Evolutionary conservation across 2,113 vertebrate species (phyloP), one percentile per base, ranked within the genome.

Genomic region (Indri indri): DNA sequence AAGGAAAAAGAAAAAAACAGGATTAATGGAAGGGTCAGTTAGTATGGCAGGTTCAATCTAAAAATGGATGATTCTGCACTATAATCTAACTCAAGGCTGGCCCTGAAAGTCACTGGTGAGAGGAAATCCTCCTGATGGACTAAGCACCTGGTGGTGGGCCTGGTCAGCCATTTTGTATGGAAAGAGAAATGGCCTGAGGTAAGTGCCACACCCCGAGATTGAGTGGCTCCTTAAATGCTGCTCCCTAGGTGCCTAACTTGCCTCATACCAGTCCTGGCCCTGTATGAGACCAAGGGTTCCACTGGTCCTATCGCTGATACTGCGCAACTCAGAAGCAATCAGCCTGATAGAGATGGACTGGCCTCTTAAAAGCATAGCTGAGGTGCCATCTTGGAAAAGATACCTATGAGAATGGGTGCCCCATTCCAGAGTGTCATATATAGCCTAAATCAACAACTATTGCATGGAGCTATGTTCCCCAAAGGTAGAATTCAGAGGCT

Each of bases 361-460:
- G 3, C 3, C 30, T 74, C 59, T 73, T 68, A n/a, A 16, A 81
- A 30, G 18, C 4, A 2, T 30, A 45, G n/a, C 42, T 66, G 87
- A 94, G 34, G 23, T 59, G 22, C 54, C 59, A 17, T 30, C 13
- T 63, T 76, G 18, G 0, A 7, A 57, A 86, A 8, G 23, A 7
- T 7, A 3, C 18, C 37, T 45, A 6, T 25, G 37, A 77, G 13
- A 16, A 42, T 27, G 42, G n/a, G 18, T 0, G 0, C 5, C 27
- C 42, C 5, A 16, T 57, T 40, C 50, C 76, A 18, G 23, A 0
- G 50, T 22, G 10, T 77, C 40, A 37, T 2, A 6, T 47, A 18
- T 12, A 50, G 9, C 7, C 74, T 66, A 76, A 76, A 45, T 65
- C 34, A 40, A 27, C 14, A 40, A 13, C 42, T 84, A 4, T 34